Base-by-base conservation (phyloP, 2,113 vertebrate genomes). In the Pardalotus punctatus region DNA sequence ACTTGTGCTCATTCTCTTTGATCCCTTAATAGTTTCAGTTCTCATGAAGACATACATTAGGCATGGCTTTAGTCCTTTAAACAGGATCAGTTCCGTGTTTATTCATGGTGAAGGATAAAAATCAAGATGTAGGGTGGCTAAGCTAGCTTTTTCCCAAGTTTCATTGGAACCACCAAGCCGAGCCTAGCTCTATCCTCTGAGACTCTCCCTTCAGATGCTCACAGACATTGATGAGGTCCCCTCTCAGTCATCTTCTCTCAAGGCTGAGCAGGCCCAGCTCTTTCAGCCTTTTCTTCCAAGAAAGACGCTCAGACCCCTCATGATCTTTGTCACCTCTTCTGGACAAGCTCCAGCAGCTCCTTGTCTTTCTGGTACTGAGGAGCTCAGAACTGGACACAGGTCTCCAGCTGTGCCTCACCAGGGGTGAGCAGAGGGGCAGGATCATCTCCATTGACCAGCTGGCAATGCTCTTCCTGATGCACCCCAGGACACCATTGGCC, bases 391-490 rank as follows among this genome's bases (percentile, higher is more conserved):
- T 40, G 69, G n/a, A 19, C 69, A 47, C 58, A n/a, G 48, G 35
- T 48, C 50, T 25, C 29, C 82, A 29, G 60, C 16, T n/a, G 42
- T 24, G 12, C 24, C 35, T 57, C 70, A 15, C 82, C 38, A 64
- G 81, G 58, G 14, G 18, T 28, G 14, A 64, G 27, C 0, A 62
- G 23, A 73, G 50, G 23, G n/a, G 2, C 48, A 47, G 48, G 23
- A n/a, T 73, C 69, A 47, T 14, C 18, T 12, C 23, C 40, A 40
- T 0, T 0, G 1, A 0, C 27, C 69, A 54, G 33, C 38, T 47
- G 40, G 9, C 81, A 27, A 0, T 6, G 67, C 38, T 71, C 36
- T 61, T 61, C 66, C 80, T 19, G 5, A 17, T 9, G 66, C 47
- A 36, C 17, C 14, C 57, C 69, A 54, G 48, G 48, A 45, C 28